These are phyloP conservation scores for Colostygia pectinataria DNA, from an alignment of 2,888 invertebrate species.

Conservation along the genomic window DNA sequence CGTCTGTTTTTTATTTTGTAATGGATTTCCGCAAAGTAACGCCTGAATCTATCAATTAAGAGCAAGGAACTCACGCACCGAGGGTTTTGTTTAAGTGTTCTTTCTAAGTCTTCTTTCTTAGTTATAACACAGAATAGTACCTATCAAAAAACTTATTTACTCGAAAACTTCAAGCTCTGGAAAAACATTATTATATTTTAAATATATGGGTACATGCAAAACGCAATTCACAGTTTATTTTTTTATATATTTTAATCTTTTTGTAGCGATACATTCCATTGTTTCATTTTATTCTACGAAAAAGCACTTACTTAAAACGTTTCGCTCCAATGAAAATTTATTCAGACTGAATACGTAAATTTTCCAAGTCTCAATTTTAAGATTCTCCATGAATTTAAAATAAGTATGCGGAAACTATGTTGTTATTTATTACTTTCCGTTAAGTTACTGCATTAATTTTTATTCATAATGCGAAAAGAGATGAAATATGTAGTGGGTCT, in stretches of 20 bases:
- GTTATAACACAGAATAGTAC: too few species aligned
- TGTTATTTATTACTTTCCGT: slow-evolving; percentile 61
- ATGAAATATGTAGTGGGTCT: slow-evolving; percentile 50
- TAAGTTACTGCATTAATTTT: slow-evolving; percentile 49
- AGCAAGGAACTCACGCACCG: too few species aligned
- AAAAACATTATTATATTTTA: too few species aligned
- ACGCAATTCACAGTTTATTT: too few species aligned
- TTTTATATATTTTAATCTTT: background rate
- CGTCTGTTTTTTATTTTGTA: too few species aligned
- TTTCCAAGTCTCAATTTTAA: slow-evolving; percentile 47
- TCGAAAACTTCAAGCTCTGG: too few species aligned
- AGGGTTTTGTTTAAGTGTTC: too few species aligned
- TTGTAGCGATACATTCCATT: slow-evolving; percentile 4
- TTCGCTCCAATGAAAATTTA: slow-evolving; percentile 42
- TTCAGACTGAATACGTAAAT: slow-evolving; percentile 42
- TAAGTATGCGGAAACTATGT: slow-evolving; percentile 56
- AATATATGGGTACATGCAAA: too few species aligned
- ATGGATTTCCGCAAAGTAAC: too few species aligned
- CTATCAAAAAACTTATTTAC: too few species aligned
- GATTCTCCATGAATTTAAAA: slow-evolving; percentile 44
- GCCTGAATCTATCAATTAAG: too few species aligned
- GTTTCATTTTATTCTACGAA: slow-evolving; percentile 14
- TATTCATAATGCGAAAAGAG: slow-evolving; percentile 50
- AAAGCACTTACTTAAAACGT: slow-evolving; percentile 22
- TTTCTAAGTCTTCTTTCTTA: too few species aligned